Evolutionary conservation across 2,888 invertebrate species (phyloP), one percentile per base, ranked within the genome.

Genomic region (Falcaria lacertinaria): DNA sequence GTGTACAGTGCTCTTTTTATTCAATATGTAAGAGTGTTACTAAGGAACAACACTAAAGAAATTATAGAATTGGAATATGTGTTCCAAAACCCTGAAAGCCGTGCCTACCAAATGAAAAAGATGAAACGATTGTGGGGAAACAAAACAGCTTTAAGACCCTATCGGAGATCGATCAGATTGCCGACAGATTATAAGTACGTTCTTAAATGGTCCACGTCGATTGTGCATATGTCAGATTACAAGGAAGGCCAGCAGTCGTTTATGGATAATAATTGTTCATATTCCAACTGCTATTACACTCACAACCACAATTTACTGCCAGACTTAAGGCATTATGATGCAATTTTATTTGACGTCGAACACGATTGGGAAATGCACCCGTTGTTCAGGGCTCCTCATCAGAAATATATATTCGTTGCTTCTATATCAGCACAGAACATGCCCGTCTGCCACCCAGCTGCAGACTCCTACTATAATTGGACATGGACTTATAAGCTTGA

Each of bases 271-370:
- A 78, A 83, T 2, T 89, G 90, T 45, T 58, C 75, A 0, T 70
- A 74, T 43, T 64, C 59, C 7, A 88, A 91, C 41, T 92, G 92
- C 48, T 87, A 64, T 44, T 59, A 90, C 0, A 90, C 83, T 0
- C 69, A 59, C 19, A 61, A 80, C 3, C 80, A 66, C 40, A 57
- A 48, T 2, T 75, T 54, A 35, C 48, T 86, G 0, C 53, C 68
- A 0, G 77, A 90, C 42, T 65, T 80, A 4, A 64, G 75, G 11
- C 50, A 73, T 19, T 88, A 65, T 32, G 90, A 91, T 36, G 92
- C 91, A 0, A 69, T 92, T 4, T 38, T 92, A 0, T 91, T 91
- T 42, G 91, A 92, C 41, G 84, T 82, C 0, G 82, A 86, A 48
- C 74, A 74, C 41, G 51, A 50, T 43, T 83, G 80, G 80, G 76